phyloP scores from a whole-genome alignment of 2,888 invertebrate genomes.

The Coenonympha glycerion region DNA sequence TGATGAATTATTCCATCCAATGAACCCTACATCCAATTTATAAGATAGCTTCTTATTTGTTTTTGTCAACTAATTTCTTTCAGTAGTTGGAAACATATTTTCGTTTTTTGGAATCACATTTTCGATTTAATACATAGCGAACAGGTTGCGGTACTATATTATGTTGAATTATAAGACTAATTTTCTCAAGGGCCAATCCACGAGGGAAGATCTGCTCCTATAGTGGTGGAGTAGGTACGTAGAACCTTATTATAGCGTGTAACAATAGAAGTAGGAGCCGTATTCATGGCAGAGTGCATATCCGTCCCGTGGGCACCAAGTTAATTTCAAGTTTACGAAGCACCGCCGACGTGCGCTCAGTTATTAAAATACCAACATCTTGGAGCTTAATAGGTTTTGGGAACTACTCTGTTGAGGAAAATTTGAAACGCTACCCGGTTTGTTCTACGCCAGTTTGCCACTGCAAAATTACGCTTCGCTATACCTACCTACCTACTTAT shows the following conservation, averaged over 20 bases:
- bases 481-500: not conserved
- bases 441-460: slow-evolving; percentile 22
- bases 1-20: slow-evolving; percentile 31
- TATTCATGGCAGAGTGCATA: slow-evolving; percentile 44
- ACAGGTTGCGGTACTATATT: no score
- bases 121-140: no score
- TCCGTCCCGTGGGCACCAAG: slow-evolving; percentile 55
- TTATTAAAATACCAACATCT: slow-evolving; percentile 69
- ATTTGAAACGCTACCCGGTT: slow-evolving; percentile 35
- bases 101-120: no score
- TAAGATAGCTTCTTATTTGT: no score
- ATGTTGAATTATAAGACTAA: not conserved
- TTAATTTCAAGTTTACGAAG: slow-evolving; percentile 70
- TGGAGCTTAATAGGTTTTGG: slow-evolving; percentile 63
- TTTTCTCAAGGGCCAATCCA: slow-evolving; percentile 8
- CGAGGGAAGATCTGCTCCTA: slow-evolving; percentile 18
- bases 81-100: no score
- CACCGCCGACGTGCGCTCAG: slow-evolving; percentile 47
- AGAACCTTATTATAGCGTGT: slow-evolving; percentile 34
- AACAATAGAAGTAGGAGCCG: slow-evolving; percentile 35
- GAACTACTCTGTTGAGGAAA: slow-evolving; percentile 44
- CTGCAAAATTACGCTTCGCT: slow-evolving; percentile 41
- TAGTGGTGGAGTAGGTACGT: slow-evolving; percentile 27
- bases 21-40: no score
- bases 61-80: no score